Conservation (phyloP, 2,888 invertebrate species). For the Drosophila kanekoi region DNA sequence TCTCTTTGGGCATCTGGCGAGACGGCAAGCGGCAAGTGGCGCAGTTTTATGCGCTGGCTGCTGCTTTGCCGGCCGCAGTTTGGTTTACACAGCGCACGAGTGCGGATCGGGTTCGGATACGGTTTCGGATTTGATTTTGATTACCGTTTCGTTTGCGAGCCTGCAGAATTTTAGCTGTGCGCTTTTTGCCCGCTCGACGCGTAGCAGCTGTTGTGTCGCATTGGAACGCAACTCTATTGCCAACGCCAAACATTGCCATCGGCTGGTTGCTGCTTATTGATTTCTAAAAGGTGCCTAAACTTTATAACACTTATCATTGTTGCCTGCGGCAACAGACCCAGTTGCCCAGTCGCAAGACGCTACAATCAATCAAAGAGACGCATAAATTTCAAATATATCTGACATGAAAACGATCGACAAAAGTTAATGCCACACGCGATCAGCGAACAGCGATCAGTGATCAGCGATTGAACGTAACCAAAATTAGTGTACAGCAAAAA, state of each 20-base stretch:
- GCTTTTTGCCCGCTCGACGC: conserved; percentile 16
- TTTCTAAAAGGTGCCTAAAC: conserved; percentile 54
- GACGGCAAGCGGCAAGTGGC: conserved; percentile 53
- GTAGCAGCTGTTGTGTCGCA: conserved; percentile 13
- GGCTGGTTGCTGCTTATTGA: conserved; percentile 30
- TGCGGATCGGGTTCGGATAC: conserved; percentile 64
- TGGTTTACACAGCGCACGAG: conserved; percentile 78
- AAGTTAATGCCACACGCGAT: conserved; percentile 33
- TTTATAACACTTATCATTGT: conserved; percentile 46
- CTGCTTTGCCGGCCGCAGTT: conserved; percentile 79
- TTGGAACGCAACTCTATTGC: conserved; percentile 20
- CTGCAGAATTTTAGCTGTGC: conserved; percentile 17
- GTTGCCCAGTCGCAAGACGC: conserved; percentile 13
- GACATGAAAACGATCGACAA: conserved; percentile 44
- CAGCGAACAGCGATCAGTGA: conserved; percentile 6
- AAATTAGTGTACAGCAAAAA: conserved; percentile 29
- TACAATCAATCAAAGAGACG: conserved; percentile 65
- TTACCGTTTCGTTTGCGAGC: conserved; percentile 38
- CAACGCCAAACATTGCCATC: conserved; percentile 15
- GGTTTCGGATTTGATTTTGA: conserved; percentile 41
- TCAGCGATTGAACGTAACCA: conserved; percentile 21
- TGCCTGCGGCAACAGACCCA: conserved; percentile 26
- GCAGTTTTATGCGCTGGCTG: conserved; percentile 79
- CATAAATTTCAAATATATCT: conserved; percentile 41
- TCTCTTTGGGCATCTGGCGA: conserved; percentile 53